Base-by-base conservation (phyloP, 2,797 vertebrate genomes). In the Thaleichthys pacificus region DNA sequence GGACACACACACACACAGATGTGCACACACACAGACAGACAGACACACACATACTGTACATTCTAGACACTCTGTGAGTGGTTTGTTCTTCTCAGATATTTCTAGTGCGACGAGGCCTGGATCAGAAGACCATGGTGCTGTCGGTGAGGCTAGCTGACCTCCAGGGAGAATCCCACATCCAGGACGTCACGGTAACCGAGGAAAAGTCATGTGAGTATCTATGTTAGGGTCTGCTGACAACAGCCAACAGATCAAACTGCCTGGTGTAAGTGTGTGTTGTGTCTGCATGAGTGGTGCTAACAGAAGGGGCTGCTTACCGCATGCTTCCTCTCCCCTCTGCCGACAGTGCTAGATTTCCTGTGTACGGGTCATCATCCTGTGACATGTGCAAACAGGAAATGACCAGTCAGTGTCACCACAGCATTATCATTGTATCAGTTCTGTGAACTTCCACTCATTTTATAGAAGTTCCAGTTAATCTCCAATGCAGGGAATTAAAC, bases 151-250 rank as follows among this genome's bases (percentile, higher is more conserved):
- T 94, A 56, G 87, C 93, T 1, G 89, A 87, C 51, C 89, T 81
- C 58, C 86, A 77, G 0, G 84, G 91, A 35, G 24, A 60, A 0
- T 80, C 88, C 2, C 79, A 66, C 0, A 32, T 91, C 12, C 74
- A 74, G 0, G 70, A 86, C 28, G 85, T 96, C 76, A 69, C 79
- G 4, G 89, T 99, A 70, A 96, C 92, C 85, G 95, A 95, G 78
- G 95, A 97, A 85, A 95, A 94, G 64, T 89, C 93, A n/a, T 91
- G 97, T 99, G 87, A 75, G 96, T 90, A 24, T 22, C 21, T 4
- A 7, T 8, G 60, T 57, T 17, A 22, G 7, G 7, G 11, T 26
- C 26, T 19, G 26, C 6, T 32, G 17, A 62, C 15, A 3, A 19
- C 6, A 28, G 26, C n/a, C 12, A 47, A 8, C 9, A 14, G 42